These are phyloP conservation scores for Parotia lawesii DNA, from an alignment of 2,113 vertebrate genomes.

Conservation along the genomic window DNA sequence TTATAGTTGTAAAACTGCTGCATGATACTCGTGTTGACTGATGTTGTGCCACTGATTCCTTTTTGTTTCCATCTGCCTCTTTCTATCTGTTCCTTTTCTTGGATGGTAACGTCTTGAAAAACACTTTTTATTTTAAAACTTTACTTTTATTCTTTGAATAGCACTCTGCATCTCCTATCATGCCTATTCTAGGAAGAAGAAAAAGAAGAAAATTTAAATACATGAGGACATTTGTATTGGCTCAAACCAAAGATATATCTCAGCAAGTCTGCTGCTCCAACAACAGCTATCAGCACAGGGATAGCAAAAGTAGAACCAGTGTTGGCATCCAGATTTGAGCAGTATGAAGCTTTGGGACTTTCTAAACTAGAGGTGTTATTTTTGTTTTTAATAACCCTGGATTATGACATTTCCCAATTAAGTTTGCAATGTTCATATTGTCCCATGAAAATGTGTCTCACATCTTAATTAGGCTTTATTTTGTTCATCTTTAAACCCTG, in stretches of 20 bases:
- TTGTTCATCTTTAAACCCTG: not conserved
- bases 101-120: not conserved
- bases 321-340: not conserved
- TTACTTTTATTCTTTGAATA: not conserved
- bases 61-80: not conserved
- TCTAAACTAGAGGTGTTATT: not conserved
- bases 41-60: not conserved
- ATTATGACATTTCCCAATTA: not conserved
- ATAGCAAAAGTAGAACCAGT: not conserved
- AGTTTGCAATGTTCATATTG: not conserved
- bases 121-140: not conserved
- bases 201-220: not conserved
- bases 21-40: not conserved
- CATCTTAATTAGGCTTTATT: not conserved
- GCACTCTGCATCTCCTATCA: not conserved
- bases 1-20: not conserved
- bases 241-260: not conserved
- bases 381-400: not conserved
- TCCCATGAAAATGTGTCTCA: not conserved
- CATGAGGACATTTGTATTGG: not conserved
- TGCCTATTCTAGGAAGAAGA: not conserved
- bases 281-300: not conserved
- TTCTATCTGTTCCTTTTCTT: not conserved
- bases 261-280: not conserved
- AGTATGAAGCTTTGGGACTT: not conserved